Base-by-base conservation (phyloP, 2,113 vertebrate genomes). In the Gymnarchus niloticus region DNA sequence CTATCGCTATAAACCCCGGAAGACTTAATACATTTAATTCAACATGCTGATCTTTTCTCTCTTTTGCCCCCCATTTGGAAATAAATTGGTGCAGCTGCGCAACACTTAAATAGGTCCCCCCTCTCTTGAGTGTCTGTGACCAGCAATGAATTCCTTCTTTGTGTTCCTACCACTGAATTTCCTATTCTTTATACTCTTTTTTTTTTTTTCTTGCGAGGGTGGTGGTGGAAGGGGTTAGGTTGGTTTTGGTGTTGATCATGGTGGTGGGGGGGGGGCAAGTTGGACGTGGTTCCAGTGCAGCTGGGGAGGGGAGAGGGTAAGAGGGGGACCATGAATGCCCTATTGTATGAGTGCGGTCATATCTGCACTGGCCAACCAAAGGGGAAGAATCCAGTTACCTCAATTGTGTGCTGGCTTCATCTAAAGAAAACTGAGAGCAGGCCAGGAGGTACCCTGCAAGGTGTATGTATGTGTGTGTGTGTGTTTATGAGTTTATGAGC, bases 201-300 rank as follows among this genome's bases (percentile, higher is more conserved):
- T 91, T 78, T 83, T 56, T 89, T 89, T 92, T 92, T 91, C 87
- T 44, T 37, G 44, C 23, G 76, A 84, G 90, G 90, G 80, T 52
- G 87, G 84, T 89, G 90, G 89, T 90, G 86, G 78, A 56, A 56
- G 65, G 57, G 83, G 83, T 28, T 65, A 51, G 89, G 90, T 87
- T 90, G 25, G 89, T 91, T 37, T 25, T 88, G 48, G 83, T 83
- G 84, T 59, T 84, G 21, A 23, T 52, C 25, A 61, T 87, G 89
- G 90, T 57, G 52, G 17, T 12, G 17, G n/a, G 89, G 61, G 89
- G 89, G 85, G 87, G 93, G 91, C n/a, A 92, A 93, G 92, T 94
- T 95, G 94, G 94, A 95, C 93, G 90, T 91, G 94, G 93, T 94
- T 94, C 94, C 91, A 92, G 90, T 94, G 94, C 94, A 95, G 94